These are phyloP conservation scores for Periplaneta americana DNA, from an alignment of 1,140 invertebrate species.

Conservation along the genomic window DNA sequence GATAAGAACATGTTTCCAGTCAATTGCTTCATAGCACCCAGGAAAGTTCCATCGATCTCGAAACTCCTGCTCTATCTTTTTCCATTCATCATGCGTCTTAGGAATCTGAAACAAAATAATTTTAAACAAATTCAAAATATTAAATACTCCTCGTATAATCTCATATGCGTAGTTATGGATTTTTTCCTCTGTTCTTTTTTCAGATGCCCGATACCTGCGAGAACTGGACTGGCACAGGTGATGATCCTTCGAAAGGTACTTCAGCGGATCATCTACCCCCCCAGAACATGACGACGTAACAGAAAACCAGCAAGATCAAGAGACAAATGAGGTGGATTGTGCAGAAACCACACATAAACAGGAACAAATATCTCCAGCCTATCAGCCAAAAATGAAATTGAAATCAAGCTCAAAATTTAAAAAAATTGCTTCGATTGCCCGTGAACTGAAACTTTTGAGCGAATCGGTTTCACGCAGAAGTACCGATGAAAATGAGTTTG, in stretches of 20 bases:
- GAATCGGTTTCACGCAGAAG: not conserved
- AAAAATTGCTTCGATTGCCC: not conserved
- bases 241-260: not conserved
- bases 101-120: slow-evolving; percentile 11
- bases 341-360: not conserved
- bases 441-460: not conserved
- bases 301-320: not conserved
- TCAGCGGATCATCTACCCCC: not conserved
- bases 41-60: slow-evolving; percentile 27
- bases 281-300: not conserved
- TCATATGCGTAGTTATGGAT: not conserved
- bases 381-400: not conserved
- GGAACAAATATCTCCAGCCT: not conserved
- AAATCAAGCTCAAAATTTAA: not conserved
- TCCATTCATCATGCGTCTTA: slow-evolving; percentile 7
- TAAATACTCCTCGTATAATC: not conserved
- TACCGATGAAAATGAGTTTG: not conserved
- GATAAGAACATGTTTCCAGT: slow-evolving; percentile 34
- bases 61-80: slow-evolving; percentile 8
- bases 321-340: not conserved
- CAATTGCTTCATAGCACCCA: slow-evolving; percentile 29
- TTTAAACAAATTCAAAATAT: not conserved
- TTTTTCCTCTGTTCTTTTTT: not conserved
- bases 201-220: not conserved
- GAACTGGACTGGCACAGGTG: not conserved